A percentile compares a stretch with the other conserved stretches of the same genome.
Conservation (phyloP, 2,113 vertebrate genomes). For the Gnathonemus longibarbis region DNA sequence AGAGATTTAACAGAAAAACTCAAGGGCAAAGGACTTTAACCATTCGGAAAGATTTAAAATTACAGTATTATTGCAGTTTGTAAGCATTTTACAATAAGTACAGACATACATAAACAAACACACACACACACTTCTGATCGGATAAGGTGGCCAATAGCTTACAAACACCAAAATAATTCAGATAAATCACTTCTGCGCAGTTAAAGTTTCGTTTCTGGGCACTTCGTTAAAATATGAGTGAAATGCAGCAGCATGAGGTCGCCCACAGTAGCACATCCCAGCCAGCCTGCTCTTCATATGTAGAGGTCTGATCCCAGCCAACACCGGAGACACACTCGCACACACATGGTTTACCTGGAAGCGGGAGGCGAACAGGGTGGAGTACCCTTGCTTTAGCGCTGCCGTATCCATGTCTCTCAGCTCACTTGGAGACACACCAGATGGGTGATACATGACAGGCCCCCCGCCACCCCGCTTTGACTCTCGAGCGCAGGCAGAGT, state of each 20-base stretch:
- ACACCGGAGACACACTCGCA: neutral
- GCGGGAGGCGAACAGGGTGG: conserved; percentile 18
- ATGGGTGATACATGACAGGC: neutral
- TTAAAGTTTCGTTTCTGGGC: neutral
- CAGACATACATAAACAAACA: neutral
- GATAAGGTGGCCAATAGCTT: neutral
- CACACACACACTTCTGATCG: neutral
- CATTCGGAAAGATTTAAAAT: neutral
- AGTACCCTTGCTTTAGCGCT: conserved; percentile 25
- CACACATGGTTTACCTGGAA: conserved; percentile 21
- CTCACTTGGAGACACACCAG: neutral
- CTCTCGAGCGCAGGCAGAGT: neutral
- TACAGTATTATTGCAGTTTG: neutral
- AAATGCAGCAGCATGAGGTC: neutral
- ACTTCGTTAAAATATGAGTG: neutral
- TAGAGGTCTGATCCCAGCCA: neutral
- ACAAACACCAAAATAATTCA: neutral
- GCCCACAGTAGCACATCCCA: neutral
- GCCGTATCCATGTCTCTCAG: conserved; percentile 20
- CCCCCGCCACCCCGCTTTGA: neutral
- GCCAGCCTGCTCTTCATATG: neutral
- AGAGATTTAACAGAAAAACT: neutral
- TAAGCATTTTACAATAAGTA: neutral
- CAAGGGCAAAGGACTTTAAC: neutral
- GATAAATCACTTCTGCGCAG: neutral